Evolutionary conservation across 35 echinoderm and acorn worm species (phyloP), one percentile per base, ranked within the genome.

Genomic region (Heliocidaris erythrogramma): DNA sequence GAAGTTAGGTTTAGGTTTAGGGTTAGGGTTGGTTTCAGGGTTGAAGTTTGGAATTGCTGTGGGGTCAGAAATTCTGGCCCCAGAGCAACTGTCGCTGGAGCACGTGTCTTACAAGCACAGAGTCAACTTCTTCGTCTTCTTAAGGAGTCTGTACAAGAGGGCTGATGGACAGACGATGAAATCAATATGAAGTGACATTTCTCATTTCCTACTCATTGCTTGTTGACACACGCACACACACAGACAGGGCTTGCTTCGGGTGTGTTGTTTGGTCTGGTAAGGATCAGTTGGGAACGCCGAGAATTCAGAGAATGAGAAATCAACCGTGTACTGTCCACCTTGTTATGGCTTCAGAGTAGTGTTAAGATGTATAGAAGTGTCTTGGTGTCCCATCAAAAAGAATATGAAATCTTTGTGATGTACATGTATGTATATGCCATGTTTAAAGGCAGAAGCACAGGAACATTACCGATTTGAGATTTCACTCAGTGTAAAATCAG

Each of bases 181-280:
- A 78, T 78, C 65, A 24, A 78, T 78, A n/a, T 78, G 65, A 78
- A 78, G 65, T 78, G 65, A 78, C 65, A 78, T 78, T 78, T 78
- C 65, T 78, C 65, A 78, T 78, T 78, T 78, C 65, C 21, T 78
- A 78, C 27, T 24, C 27, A 78, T 78, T 78, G 65, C 21, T 78
- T 78, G 18, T 78, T 78, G 65, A 78, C 65, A 78, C 65, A 78
- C 65, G 65, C 18, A 78, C 5, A 78, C 5, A 78, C 21, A 27
- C 65, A n/a, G n/a, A n/a, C n/a, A 24, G 65, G 65, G 65, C 21
- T 21, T 78, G 65, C 65, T 78, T 18, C 7, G 65, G 21, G 65
- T 18, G 65, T 78, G 65, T 78, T 78, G 65, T 78, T 78, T 78
- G 65, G 65, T 8, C 27, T 18, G 65, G 65, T 27, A 27, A 7